A percentile compares a stretch with the other conserved stretches of the same genome.
Evolutionary conservation across 2,797 vertebrate species (phyloP).

Genomic region (Pipistrellus kuhlii): DNA sequence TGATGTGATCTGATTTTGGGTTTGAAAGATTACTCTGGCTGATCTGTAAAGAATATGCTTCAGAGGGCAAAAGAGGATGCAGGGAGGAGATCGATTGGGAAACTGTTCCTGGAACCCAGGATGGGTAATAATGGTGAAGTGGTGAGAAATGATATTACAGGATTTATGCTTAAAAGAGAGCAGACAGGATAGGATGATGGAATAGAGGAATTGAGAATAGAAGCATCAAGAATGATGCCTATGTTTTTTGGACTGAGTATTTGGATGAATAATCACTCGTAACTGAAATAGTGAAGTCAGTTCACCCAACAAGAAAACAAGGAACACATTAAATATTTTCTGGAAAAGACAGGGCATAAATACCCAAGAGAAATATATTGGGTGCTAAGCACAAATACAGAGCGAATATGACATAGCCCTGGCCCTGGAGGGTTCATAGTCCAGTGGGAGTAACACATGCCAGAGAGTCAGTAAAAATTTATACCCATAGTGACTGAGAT

Average conservation of each 20-base stretch:
- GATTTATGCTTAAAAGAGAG: neutral
- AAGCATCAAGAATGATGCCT: neutral
- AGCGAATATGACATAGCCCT: neutral
- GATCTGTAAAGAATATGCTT: neutral
- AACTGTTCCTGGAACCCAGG: neutral
- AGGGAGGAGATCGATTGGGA: neutral
- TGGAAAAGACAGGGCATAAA: neutral
- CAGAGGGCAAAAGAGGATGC: neutral
- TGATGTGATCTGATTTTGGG: neutral
- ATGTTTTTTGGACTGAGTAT: neutral
- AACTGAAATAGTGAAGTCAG: neutral
- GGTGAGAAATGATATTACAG: neutral
- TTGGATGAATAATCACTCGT: neutral
- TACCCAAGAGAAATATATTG: neutral
- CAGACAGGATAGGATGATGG: neutral
- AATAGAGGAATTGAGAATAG: neutral
- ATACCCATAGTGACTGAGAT: neutral
- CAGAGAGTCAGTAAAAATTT: neutral
- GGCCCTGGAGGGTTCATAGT: neutral
- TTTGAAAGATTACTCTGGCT: neutral
- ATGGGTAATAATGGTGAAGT: neutral
- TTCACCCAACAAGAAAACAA: neutral
- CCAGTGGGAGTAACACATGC: neutral
- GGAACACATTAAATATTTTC: neutral
- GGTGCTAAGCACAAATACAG: neutral